phyloP scores from a whole-genome alignment of 2,797 vertebrate genomes.

The Trematomus bernacchii region DNA sequence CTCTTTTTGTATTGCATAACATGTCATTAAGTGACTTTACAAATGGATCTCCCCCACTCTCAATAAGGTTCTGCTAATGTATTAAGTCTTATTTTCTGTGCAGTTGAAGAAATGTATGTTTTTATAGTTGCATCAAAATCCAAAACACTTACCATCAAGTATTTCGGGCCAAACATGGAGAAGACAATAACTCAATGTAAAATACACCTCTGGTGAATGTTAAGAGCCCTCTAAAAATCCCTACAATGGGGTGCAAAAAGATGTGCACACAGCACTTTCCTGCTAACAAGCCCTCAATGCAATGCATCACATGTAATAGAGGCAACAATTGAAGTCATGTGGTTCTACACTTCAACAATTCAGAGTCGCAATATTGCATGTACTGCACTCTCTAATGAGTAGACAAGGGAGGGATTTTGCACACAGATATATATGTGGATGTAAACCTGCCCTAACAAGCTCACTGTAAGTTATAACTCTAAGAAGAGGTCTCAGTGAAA shows the following conservation, averaged over 20 bases:
- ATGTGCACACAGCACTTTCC: background rate
- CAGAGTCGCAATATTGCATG: background rate
- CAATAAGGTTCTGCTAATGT: too few species aligned
- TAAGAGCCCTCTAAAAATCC: background rate
- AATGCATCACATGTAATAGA: conserved; percentile 1
- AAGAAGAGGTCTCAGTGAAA: conserved; percentile 9
- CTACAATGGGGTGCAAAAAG: background rate
- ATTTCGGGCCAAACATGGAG: too few species aligned
- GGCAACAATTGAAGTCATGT: background rate
- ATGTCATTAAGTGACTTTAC: too few species aligned
- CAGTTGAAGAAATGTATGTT: too few species aligned
- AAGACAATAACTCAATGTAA: too few species aligned
- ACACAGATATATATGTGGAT: background rate
- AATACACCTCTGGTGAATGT: too few species aligned
- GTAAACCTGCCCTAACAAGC: background rate
- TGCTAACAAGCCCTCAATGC: conserved; percentile 1
- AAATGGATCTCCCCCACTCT: too few species aligned
- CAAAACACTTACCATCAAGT: too few species aligned
- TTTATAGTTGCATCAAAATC: too few species aligned
- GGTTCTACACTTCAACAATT: background rate
- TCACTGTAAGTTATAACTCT: background rate
- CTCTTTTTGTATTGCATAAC: too few species aligned
- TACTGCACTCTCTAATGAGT: background rate
- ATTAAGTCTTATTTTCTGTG: too few species aligned
- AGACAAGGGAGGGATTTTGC: conserved; percentile 5